Evolutionary conservation across 1,140 invertebrate genomes (phyloP).

Genomic region (Tetragonula clypearis): DNA sequence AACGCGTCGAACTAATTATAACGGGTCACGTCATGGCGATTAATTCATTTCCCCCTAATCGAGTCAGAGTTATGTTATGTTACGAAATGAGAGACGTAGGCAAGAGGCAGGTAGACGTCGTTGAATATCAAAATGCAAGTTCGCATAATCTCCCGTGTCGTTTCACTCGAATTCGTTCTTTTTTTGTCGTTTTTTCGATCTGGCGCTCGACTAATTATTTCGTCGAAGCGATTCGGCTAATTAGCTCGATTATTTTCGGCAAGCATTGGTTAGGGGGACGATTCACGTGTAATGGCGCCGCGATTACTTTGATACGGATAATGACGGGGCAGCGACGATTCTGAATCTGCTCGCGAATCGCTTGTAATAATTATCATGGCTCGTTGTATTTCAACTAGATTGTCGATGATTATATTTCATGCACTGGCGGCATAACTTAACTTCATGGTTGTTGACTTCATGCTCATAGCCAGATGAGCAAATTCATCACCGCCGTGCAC

Average conservation of each 20-base stretch:
- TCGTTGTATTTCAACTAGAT: no score
- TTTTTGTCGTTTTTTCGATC: not conserved
- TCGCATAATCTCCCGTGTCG: conserved; percentile 38
- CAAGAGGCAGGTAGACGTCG: conserved; percentile 14
- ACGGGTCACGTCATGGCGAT: not conserved
- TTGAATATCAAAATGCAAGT: conserved; percentile 36
- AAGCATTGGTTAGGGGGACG: no score
- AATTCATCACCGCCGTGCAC: no score
- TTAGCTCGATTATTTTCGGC: not conserved
- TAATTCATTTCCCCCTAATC: conserved; percentile 22
- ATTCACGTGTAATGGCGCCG: not conserved
- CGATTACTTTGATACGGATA: no score
- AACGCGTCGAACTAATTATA: conserved; percentile 4
- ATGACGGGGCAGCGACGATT: not conserved
- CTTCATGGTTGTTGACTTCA: no score
- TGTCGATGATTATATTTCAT: no score
- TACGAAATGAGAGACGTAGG: conserved; percentile 20
- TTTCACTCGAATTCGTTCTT: conserved; percentile 49
- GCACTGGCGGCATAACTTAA: no score
- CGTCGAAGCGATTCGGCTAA: conserved; percentile 1
- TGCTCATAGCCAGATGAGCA: no score
- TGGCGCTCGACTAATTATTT: not conserved
- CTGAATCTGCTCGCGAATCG: no score
- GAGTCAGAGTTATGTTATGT: conserved; percentile 18
- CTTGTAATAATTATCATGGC: not conserved